Conservation (phyloP, 2,113 vertebrate species). For the Nipponia nippon region DNA sequence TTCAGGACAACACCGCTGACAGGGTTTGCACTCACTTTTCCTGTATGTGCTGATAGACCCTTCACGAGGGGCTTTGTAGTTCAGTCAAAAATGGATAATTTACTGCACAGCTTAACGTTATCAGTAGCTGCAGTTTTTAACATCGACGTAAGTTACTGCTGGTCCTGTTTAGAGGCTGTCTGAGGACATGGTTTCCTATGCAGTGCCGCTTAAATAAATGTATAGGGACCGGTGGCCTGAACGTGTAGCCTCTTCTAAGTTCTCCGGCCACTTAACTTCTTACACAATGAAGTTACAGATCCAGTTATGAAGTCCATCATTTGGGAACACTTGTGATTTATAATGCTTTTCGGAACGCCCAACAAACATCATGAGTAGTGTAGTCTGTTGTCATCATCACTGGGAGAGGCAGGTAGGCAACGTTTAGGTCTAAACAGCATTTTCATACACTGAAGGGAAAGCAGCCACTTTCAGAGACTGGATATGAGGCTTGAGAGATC, state of each 20-base stretch:
- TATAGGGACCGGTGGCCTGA: background rate
- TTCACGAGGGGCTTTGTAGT: background rate
- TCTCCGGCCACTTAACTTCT: background rate
- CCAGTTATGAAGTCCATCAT: background rate
- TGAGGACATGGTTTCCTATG: background rate
- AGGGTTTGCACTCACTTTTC: background rate
- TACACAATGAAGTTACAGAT: background rate
- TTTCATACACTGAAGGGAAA: background rate
- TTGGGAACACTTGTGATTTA: background rate
- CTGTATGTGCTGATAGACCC: background rate
- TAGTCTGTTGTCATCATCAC: background rate
- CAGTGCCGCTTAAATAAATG: background rate
- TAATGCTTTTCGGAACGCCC: background rate
- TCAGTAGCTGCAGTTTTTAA: background rate
- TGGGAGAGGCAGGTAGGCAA: background rate
- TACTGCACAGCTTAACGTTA: background rate
- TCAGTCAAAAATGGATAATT: background rate
- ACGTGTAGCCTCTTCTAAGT: background rate
- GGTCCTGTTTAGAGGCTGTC: background rate
- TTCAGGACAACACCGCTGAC: background rate
- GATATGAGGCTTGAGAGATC: background rate
- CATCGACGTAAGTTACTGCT: background rate
- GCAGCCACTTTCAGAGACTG: background rate
- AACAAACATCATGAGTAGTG: background rate
- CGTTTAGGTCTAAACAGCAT: rapidly evolving